Percentiles rank a stretch among this genome's conserved stretches.
Evolutionary conservation across 2,888 invertebrate genomes (phyloP).

Genomic region (Metalampra italica): DNA sequence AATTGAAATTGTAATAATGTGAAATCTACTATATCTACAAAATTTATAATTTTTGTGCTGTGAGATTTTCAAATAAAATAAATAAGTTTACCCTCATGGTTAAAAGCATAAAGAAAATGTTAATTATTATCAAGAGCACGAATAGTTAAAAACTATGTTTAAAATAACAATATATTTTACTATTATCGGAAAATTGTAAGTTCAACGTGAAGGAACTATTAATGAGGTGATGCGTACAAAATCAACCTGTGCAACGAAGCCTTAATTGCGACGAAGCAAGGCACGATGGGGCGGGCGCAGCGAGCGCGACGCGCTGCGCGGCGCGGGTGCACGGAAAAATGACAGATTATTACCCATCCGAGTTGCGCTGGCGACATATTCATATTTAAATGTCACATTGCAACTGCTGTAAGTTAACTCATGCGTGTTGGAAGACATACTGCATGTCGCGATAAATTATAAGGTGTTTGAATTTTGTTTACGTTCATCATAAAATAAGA

Average conservation of each 20-base stretch:
- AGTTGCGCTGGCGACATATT: slow-evolving; percentile 58
- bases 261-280: slow-evolving; percentile 30
- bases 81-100: too few species aligned
- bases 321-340: slow-evolving; percentile 71
- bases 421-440: slow-evolving; percentile 30
- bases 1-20: too few species aligned
- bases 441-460: slow-evolving; percentile 3
- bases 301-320: slow-evolving; percentile 22
- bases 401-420: slow-evolving; percentile 43
- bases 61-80: too few species aligned
- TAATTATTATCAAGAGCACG: too few species aligned
- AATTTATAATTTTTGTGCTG: too few species aligned
- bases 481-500: too few species aligned
- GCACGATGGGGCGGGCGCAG: slow-evolving; percentile 13
- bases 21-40: too few species aligned
- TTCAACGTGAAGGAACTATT: slow-evolving; percentile 3
- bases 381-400: slow-evolving; percentile 68
- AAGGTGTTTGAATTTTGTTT: too few species aligned
- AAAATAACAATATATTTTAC: too few species aligned
- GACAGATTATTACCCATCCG: slow-evolving; percentile 61
- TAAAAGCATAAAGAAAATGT: too few species aligned
- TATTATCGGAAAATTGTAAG: too few species aligned
- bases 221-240: slow-evolving; percentile 3
- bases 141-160: too few species aligned
- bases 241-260: slow-evolving; percentile 20